Evolutionary conservation across 2,113 vertebrate species (phyloP).

Genomic region (rat (Rattus norvegicus)): GRCr8 NC_086019.1:10783001-10783500

Average conservation of each 20-base stretch:
- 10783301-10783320: fast-evolving
- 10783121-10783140: not conserved
- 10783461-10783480: not conserved
- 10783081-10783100: not conserved
- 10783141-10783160: no score
- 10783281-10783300: fast-evolving
- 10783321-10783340: not conserved
- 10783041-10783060: not conserved
- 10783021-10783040: not conserved
- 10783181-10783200: no score
- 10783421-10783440: not conserved
- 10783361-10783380: not conserved
- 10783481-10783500: not conserved
- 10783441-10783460: not conserved
- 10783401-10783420: not conserved
- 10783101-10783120: not conserved
- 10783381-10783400: not conserved
- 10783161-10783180: no score
- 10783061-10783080: not conserved
- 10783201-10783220: not conserved
- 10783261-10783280: fast-evolving
- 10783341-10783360: not conserved
- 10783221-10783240: no score
- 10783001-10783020: not conserved
- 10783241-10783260: not conserved